Conservation (phyloP, 1,140 invertebrate species). For the Palaemon carinicauda region DNA sequence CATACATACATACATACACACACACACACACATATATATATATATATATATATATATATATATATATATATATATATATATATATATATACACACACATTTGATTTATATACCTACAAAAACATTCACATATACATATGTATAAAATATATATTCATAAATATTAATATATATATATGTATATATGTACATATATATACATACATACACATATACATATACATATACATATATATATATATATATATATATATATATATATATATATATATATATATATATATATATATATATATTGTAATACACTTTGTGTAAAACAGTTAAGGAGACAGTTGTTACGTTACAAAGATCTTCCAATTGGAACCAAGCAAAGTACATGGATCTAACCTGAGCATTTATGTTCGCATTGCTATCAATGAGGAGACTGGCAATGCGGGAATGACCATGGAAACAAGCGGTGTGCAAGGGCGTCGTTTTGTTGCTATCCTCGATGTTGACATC, state of each 20-base stretch:
- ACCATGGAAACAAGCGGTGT: constrained; percentile 37
- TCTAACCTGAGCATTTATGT: constrained; percentile 37
- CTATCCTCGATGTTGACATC: constrained; percentile 27
- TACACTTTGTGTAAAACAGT: not conserved
- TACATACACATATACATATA: too few species aligned
- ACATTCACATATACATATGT: too few species aligned
- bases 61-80: too few species aligned
- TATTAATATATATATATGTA: too few species aligned
- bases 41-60: too few species aligned
- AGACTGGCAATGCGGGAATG: constrained; percentile 37
- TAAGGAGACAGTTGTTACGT: not conserved
- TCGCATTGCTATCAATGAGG: constrained; percentile 36
- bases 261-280: not conserved
- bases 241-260: constrained; percentile 1
- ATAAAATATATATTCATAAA: too few species aligned
- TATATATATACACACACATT: too few species aligned
- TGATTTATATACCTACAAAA: too few species aligned
- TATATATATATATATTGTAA: not conserved
- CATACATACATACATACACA: too few species aligned
- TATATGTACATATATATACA: too few species aligned
- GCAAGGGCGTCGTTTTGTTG: constrained; percentile 24
- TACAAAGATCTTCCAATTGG: not conserved
- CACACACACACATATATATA: too few species aligned
- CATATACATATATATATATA: too few species aligned
- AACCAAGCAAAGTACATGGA: not conserved